Base-by-base conservation (phyloP, 2,888 invertebrate species). In the Aplocera efformata region DNA sequence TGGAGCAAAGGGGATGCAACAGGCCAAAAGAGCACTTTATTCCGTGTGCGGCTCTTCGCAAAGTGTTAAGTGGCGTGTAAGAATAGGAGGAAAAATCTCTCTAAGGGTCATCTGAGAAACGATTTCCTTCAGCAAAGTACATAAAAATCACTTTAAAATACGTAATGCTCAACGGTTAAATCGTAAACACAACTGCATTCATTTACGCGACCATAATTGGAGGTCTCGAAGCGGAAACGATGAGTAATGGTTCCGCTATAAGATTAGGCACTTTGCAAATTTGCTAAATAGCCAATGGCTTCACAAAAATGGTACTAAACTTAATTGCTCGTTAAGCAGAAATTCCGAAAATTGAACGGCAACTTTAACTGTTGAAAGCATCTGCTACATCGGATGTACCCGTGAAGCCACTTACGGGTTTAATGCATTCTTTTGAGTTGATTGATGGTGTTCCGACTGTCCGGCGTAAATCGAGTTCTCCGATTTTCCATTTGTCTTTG, bases 311-410 rank as follows among this genome's bases (percentile, higher is more conserved):
- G 38, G 36, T 41, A 38, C 44, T 34, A 32, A 43, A 50, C 44
- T 60, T 63, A 64, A 66, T 65, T 64, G 55, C 47, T 37, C 38
- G 42, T 43, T 48, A 54, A 54, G 48, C 47, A 47, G 37, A 29
- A 55, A 65, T 55, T 60, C 46, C 55, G 58, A 61, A 67, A 70
- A 74, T 68, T 64, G 62, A 62, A 52, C 54, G 58, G 58, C 43
- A 74, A 74, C 62, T 76, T 75, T 33, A 57, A 67, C 73, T 60
- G 67, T 76, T 72, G 53, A 51, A 45, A 68, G 60, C 71, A 68
- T 69, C 74, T 69, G 72, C 59, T 56, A 46, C 57, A 43, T 36
- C 58, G 31, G 34, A 24, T 17, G 1, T 34, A 29, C 6, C 28
- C 23, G 32, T 21, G 32, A 24, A 36, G 37, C 43, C 50, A 52